Conservation (phyloP, 2,113 vertebrate genomes). For the Psettodes erumei region DNA sequence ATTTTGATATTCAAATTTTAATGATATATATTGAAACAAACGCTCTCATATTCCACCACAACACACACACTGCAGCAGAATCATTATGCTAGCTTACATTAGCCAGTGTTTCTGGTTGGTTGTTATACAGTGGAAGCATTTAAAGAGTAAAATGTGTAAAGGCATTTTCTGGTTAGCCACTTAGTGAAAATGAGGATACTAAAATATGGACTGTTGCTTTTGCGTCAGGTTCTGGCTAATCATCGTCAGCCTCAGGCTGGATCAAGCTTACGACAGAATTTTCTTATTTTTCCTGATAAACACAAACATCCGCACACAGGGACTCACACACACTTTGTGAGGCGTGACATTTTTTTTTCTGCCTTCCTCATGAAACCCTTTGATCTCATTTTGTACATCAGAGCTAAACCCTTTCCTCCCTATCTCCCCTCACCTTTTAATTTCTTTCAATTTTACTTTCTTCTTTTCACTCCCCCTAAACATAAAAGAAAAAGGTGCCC, state of each 20-base stretch:
- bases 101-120: neutral
- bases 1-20: neutral
- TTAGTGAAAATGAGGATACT: neutral
- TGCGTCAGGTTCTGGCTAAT: neutral
- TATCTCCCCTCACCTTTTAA: slow-evolving; percentile 59
- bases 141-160: neutral
- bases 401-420: slow-evolving; percentile 40
- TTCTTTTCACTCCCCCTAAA: slow-evolving; percentile 5
- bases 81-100: neutral
- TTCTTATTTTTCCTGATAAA: slow-evolving; percentile 1
- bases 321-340: slow-evolving; percentile 10
- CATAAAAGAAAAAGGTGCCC: slow-evolving; percentile 68
- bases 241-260: neutral
- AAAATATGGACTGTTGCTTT: neutral
- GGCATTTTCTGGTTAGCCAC: neutral
- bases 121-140: neutral
- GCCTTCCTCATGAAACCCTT: slow-evolving; percentile 31
- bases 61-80: too few species aligned
- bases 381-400: slow-evolving; percentile 67
- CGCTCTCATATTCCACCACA: too few species aligned
- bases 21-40: neutral
- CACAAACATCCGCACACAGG: slow-evolving; percentile 17
- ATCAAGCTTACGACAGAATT: neutral
- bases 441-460: slow-evolving; percentile 63
- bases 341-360: slow-evolving; percentile 20